phyloP scores from a whole-genome alignment of 2,113 vertebrate genomes.

The Nyctibius bracteatus region DNA sequence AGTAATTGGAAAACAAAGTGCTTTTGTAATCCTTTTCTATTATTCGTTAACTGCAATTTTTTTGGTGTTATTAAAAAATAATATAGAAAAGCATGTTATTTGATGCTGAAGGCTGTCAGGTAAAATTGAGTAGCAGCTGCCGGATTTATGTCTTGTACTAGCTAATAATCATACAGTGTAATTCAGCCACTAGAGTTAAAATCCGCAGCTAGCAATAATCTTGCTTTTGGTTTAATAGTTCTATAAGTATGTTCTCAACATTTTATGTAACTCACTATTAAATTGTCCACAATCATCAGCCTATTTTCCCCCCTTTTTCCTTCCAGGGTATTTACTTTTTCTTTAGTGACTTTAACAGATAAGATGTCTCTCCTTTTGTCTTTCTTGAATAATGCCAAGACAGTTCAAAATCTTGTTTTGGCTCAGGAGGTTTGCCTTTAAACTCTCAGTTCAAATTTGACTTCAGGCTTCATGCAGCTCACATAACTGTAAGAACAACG shows the following conservation, averaged over 20 bases:
- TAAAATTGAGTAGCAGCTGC: not conserved
- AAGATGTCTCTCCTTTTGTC: not conserved
- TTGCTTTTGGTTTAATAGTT: not conserved
- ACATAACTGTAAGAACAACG: not conserved
- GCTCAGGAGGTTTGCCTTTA: not conserved
- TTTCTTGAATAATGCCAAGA: not conserved
- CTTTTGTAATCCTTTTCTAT: not conserved
- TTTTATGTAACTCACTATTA: not conserved
- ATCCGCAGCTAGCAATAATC: not conserved
- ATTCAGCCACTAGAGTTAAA: not conserved
- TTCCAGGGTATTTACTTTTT: not conserved
- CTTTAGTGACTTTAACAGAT: not conserved
- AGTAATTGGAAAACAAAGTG: not conserved
- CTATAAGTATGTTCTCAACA: not conserved
- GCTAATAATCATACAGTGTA: not conserved
- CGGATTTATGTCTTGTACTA: not conserved
- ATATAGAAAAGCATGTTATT: not conserved
- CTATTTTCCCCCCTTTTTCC: not conserved
- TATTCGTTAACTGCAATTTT: not conserved
- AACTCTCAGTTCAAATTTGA: not conserved
- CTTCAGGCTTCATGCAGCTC: not conserved
- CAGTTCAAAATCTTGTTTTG: not conserved
- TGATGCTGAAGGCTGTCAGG: not conserved
- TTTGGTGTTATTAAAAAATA: not conserved
- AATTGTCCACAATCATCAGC: not conserved